Base-by-base conservation (phyloP, 2,797 vertebrate species). In the Avahi laniger region DNA sequence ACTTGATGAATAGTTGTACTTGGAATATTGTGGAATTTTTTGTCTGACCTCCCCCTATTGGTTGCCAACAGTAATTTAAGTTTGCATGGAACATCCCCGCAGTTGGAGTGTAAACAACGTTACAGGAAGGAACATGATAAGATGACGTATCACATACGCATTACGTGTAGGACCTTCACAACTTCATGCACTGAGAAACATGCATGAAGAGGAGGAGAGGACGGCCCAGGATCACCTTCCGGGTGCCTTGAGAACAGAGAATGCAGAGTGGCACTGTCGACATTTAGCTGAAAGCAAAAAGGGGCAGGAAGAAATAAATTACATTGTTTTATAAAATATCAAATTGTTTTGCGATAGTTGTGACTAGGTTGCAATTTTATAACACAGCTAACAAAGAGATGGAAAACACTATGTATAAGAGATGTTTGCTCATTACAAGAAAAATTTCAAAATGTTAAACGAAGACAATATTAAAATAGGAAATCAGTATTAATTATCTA, bases 61-160 rank as follows among this genome's bases (percentile, higher is more conserved):
- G 67, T 78, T 96, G 63, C 54, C 95, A 93, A 97, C 82, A 46
- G 96, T 96, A 83, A 95, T 93, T 96, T 95, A 94, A 95, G 95
- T 97, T 97, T 98, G 96, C 97, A 90, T 92, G 97, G 97, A 98
- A 97, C 96, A 98, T 97, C 98, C 98, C 98, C 98, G 98, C 98
- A 98, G 98, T 95, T 97, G 95, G 98, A 97, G 98, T 99, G 99
- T 99, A 99, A 99, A 99, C 99, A 99, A 98, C 98, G 99, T 92
- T 92, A 86, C 95, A 98, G 95, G 98, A 98, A 98, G 98, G 98
- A 97, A 98, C 96, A 98, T 97, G 98, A 98, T 97, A 98, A 98
- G 97, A 97, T 93, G 98, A 98, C 90, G 98, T 92, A 97, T 98
- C 98, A 98, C 98, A 95, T 98, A 98, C 97, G 98, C 97, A 97